These are phyloP conservation scores for Plagiodera versicolora DNA, from an alignment of 2,888 invertebrate species.

Conservation along the genomic window DNA sequence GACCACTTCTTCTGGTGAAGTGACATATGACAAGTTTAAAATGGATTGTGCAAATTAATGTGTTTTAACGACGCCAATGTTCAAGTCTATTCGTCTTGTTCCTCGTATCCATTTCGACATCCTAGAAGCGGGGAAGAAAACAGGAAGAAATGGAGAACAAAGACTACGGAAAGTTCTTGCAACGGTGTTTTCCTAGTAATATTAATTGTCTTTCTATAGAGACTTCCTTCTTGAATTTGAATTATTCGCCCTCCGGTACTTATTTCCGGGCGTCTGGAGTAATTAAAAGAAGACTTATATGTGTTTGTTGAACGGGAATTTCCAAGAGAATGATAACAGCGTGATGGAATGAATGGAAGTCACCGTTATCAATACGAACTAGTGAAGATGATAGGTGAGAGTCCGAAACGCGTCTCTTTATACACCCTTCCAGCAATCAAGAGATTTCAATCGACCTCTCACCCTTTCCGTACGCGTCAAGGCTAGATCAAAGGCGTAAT, in stretches of 20 bases:
- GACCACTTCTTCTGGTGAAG: too few species aligned
- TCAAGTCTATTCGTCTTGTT: constrained; percentile 14
- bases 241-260: constrained; percentile 25
- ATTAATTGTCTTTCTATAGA: constrained; percentile 37
- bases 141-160: constrained; percentile 25
- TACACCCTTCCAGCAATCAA: constrained; percentile 16
- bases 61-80: constrained; percentile 17
- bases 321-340: not conserved
- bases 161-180: constrained; percentile 16
- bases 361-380: too few species aligned
- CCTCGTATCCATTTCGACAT: constrained; percentile 16
- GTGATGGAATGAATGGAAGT: too few species aligned
- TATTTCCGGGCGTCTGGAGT: constrained; percentile 21
- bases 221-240: constrained; percentile 31
- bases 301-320: constrained; percentile 3
- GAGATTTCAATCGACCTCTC: constrained; percentile 18
- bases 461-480: constrained; percentile 43
- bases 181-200: constrained; percentile 29
- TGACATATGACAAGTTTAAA: not conserved
- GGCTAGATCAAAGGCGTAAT: constrained; percentile 56
- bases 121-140: constrained; percentile 20
- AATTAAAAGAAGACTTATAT: constrained; percentile 29
- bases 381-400: not conserved
- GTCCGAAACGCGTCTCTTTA: not conserved
- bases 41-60: too few species aligned